These are phyloP conservation scores for Plagodis dolabraria DNA, from an alignment of 2,888 invertebrate genomes.

Conservation along the genomic window DNA sequence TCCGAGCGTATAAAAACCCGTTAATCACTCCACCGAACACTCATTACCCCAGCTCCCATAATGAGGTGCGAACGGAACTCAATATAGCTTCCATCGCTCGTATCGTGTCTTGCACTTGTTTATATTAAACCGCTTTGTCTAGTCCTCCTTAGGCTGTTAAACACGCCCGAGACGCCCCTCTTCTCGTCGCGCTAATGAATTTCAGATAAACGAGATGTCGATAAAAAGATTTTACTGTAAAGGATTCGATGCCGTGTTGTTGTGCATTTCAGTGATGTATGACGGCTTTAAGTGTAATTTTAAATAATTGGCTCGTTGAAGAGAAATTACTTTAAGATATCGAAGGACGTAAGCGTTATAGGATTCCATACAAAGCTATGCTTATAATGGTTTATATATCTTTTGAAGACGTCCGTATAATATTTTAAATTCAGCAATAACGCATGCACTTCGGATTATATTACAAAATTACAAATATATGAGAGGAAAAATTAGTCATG, in stretches of 20 bases:
- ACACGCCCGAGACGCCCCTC: slow-evolving; percentile 14
- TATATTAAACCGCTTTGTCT: slow-evolving; percentile 38
- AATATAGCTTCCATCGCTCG: slow-evolving; percentile 11
- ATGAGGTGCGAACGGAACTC: slow-evolving; percentile 27
- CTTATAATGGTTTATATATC: too few species aligned
- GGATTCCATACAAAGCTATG: too few species aligned
- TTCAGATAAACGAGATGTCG: slow-evolving; percentile 13
- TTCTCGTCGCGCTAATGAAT: slow-evolving; percentile 22
- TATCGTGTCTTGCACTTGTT: slow-evolving; percentile 30
- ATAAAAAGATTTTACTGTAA: slow-evolving; percentile 7
- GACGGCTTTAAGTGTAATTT: too few species aligned
- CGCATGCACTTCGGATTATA: too few species aligned
- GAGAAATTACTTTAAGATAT: too few species aligned
- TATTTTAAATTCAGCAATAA: too few species aligned
- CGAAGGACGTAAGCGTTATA: too few species aligned
- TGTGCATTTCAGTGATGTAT: not conserved
- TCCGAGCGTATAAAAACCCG: slow-evolving; percentile 13
- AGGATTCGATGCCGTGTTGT: not conserved
- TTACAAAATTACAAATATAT: too few species aligned
- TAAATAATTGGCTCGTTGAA: too few species aligned
- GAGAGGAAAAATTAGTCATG: too few species aligned
- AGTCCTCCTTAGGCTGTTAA: slow-evolving; percentile 24
- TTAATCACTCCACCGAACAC: slow-evolving; percentile 20
- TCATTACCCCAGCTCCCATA: slow-evolving; percentile 23
- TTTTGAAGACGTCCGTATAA: too few species aligned